Evolutionary conservation across 2,797 vertebrate species (phyloP).

Genomic region (Tokudaia muenninki): DNA sequence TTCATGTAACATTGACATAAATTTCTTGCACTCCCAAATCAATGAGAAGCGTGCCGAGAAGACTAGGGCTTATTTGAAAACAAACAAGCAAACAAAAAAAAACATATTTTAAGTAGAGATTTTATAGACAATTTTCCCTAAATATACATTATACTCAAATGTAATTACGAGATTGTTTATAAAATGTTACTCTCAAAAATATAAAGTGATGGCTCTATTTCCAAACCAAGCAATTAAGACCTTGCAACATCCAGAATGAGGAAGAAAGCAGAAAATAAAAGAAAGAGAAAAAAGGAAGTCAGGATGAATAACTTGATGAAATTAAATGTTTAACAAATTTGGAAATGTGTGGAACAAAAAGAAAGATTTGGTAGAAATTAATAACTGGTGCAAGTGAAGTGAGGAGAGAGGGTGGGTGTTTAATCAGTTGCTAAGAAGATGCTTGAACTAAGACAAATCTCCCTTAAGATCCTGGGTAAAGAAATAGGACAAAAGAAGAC

Average conservation of each 20-base stretch:
- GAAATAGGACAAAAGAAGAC: background rate
- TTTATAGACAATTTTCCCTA: background rate
- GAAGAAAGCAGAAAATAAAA: background rate
- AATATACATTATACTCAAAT: background rate
- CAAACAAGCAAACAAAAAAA: background rate
- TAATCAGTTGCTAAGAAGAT: background rate
- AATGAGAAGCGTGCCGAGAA: background rate
- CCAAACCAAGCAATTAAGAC: background rate
- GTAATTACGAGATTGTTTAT: background rate
- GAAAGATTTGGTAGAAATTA: background rate
- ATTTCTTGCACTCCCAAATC: background rate
- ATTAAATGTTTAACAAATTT: background rate
- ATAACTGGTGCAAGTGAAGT: background rate
- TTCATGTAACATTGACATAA: background rate
- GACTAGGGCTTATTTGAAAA: background rate
- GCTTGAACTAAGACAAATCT: background rate
- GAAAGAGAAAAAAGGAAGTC: too few relatives aligned
- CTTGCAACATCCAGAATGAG: background rate
- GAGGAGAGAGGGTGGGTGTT: background rate
- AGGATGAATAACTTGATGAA: background rate
- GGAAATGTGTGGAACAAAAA: background rate
- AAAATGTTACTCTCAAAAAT: background rate
- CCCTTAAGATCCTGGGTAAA: background rate
- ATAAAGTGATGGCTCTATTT: background rate
- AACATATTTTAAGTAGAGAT: background rate